Percentiles rank a stretch among this genome's conserved stretches.
These are phyloP conservation scores for Nymphalis io DNA, from an alignment of 1,140 invertebrate genomes.

Conservation along the genomic window DNA sequence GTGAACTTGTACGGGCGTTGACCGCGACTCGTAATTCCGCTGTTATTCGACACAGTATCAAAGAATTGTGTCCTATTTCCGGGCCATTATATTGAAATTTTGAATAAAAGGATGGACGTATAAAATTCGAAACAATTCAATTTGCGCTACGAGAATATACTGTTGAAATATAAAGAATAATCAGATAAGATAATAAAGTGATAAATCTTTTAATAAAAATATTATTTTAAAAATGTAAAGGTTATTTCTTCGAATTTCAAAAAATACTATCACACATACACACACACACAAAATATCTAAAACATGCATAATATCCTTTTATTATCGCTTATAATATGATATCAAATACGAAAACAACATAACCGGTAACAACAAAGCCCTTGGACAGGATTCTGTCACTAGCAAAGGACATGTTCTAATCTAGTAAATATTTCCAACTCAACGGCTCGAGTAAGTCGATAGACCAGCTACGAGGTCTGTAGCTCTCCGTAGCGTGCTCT, in stretches of 20 bases:
- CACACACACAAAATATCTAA: too few relatives aligned
- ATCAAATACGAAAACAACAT: background rate
- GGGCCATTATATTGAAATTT: slow-evolving; percentile 1
- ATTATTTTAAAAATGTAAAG: too few relatives aligned
- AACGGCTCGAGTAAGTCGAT: slow-evolving; percentile 9
- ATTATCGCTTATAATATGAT: background rate
- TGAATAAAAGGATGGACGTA: background rate
- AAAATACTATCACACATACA: too few relatives aligned
- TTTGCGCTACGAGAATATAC: background rate
- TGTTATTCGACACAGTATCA: slow-evolving; percentile 4
- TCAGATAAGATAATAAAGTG: background rate
- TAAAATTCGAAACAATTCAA: slow-evolving; percentile 7
- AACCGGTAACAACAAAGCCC: slow-evolving; percentile 6
- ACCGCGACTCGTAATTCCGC: background rate
- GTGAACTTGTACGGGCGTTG: background rate
- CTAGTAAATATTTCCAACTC: slow-evolving; percentile 11
- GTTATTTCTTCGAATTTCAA: too few relatives aligned
- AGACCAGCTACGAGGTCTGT: slow-evolving; percentile 16
- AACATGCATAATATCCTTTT: background rate
- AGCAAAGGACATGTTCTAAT: slow-evolving; percentile 3
- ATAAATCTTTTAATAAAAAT: background rate
- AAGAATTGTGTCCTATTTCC: slow-evolving; percentile 2
- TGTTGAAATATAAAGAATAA: background rate
- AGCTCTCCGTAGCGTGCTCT: slow-evolving; percentile 21
- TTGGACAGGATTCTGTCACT: background rate